Conservation (phyloP, 2,888 invertebrate genomes). For the Sipunculus nudus region DNA sequence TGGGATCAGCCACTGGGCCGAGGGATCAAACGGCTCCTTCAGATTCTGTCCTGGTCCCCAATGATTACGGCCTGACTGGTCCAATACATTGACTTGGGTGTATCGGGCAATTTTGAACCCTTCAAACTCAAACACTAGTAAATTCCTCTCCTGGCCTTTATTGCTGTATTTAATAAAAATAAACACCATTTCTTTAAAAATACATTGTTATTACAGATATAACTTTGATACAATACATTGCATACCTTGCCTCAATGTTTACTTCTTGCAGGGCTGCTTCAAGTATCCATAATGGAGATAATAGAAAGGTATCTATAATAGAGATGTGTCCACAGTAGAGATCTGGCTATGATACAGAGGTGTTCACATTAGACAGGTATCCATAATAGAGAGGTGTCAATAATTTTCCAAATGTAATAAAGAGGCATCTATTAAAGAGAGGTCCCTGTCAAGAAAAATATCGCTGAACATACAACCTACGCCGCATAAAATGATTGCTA, state of each 20-base stretch:
- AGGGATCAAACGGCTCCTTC: background rate
- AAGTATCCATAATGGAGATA: background rate
- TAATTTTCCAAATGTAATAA: no score
- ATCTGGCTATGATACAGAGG: constrained; percentile 5
- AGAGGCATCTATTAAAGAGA: no score
- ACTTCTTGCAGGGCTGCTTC: background rate
- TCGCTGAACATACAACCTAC: no score
- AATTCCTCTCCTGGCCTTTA: constrained; percentile 49
- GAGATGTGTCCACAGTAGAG: constrained; percentile 29
- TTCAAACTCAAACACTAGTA: constrained; percentile 50
- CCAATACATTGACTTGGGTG: constrained; percentile 39
- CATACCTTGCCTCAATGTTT: no score
- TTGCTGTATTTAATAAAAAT: constrained; percentile 32
- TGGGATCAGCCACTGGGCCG: constrained; percentile 32
- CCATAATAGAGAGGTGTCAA: no score
- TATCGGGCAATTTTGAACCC: constrained; percentile 51
- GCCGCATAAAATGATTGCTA: no score
- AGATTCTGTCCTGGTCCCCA: background rate
- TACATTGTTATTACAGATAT: background rate
- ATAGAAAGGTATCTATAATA: background rate
- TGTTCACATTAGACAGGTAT: no score
- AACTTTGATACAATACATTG: no score
- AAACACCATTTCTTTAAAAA: background rate
- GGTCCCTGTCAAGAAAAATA: no score
- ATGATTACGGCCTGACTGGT: constrained; percentile 20